These are phyloP conservation scores for Pandion haliaetus DNA, from an alignment of 2,113 vertebrate species.

Conservation along the genomic window DNA sequence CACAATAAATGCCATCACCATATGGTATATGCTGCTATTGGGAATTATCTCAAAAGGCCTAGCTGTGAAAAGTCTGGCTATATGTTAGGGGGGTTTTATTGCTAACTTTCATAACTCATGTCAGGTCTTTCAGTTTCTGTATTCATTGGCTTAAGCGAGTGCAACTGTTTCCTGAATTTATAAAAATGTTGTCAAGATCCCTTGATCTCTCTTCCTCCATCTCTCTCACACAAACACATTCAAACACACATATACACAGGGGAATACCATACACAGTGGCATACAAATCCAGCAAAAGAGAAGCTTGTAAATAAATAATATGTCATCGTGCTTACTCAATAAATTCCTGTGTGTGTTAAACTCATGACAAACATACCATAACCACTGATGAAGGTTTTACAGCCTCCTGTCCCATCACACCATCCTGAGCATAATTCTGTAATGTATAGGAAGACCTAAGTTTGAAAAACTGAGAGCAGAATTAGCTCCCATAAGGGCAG, in stretches of 20 bases:
- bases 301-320: slow-evolving; percentile 18
- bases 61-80: not conserved
- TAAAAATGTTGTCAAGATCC: slow-evolving; percentile 33
- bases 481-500: not conserved
- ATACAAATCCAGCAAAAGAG: not conserved
- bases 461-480: not conserved
- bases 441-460: not conserved
- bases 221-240: not conserved
- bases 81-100: not conserved
- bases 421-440: not conserved
- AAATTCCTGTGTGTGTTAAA: not conserved
- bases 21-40: slow-evolving; percentile 34
- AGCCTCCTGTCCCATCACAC: not conserved
- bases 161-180: slow-evolving; percentile 44
- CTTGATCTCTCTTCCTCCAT: slow-evolving; percentile 14
- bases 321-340: slow-evolving; percentile 9
- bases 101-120: slow-evolving; percentile 31
- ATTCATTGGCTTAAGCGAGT: slow-evolving; percentile 10
- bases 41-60: slow-evolving; percentile 26
- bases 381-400: slow-evolving; percentile 12
- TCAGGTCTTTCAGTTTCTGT: slow-evolving; percentile 35
- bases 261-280: not conserved
- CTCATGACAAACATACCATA: not conserved
- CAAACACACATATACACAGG: not conserved
- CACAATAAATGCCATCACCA: slow-evolving; percentile 31